Evolutionary conservation across 2,113 vertebrate species (phyloP).

Genomic region (Cebidichthys violaceus): DNA sequence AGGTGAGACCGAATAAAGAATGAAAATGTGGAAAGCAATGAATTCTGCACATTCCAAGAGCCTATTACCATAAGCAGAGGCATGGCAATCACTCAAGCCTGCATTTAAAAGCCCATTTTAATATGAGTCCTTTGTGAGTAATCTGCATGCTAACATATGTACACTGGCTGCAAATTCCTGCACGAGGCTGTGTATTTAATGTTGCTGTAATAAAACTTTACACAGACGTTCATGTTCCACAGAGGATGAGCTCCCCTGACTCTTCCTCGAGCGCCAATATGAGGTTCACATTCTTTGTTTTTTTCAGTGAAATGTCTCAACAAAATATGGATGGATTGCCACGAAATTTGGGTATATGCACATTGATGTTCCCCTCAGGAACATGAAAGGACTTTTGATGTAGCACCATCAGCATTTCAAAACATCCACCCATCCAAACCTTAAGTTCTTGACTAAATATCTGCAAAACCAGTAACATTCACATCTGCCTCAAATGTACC

Average conservation of each 20-base stretch:
- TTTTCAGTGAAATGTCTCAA: not conserved
- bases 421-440: not conserved
- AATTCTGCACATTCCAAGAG: slow-evolving; percentile 58
- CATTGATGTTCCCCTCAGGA: not conserved
- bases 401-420: not conserved
- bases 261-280: no score
- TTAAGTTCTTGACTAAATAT: not conserved
- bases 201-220: not conserved
- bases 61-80: slow-evolving; percentile 53
- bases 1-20: slow-evolving; percentile 58
- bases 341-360: not conserved
- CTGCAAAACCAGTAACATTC: not conserved
- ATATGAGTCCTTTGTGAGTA: slow-evolving; percentile 28
- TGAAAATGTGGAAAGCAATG: slow-evolving; percentile 62
- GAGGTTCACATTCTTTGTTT: not conserved
- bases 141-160: slow-evolving; percentile 13
- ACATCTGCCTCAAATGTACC: not conserved
- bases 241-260: not conserved
- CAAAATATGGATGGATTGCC: not conserved
- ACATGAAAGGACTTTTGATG: not conserved
- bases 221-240: not conserved
- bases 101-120: slow-evolving; percentile 53
- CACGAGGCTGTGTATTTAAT: slow-evolving; percentile 29
- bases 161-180: slow-evolving; percentile 20
- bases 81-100: slow-evolving; percentile 43